Conservation (phyloP, 2,797 vertebrate species). For the Danio aesculapii region DNA sequence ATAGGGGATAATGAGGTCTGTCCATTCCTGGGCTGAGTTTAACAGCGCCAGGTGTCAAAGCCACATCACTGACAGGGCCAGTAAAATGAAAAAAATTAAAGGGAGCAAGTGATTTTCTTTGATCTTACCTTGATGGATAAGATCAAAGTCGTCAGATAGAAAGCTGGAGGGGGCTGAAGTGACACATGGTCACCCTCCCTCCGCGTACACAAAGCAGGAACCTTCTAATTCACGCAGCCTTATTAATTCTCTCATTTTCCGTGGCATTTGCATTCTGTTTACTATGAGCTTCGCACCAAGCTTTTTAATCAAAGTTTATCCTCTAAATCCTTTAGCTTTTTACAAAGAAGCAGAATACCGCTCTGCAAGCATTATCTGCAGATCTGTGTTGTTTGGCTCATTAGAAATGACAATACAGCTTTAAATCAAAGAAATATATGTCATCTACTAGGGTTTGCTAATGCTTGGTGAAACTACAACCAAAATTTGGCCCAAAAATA, state of each 20-base stretch:
- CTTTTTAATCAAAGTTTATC: neutral
- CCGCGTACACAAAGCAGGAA: neutral
- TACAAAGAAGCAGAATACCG: too few relatives aligned
- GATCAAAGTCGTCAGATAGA: conserved; percentile 58
- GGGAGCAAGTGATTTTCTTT: conserved; percentile 45
- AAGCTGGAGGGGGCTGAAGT: conserved; percentile 42
- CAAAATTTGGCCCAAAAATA: too few relatives aligned
- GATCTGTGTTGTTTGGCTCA: too few relatives aligned
- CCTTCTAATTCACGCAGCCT: neutral
- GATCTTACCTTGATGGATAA: conserved; percentile 54
- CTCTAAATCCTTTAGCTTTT: too few relatives aligned
- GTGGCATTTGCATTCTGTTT: conserved; percentile 25
- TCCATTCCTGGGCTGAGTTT: conserved; percentile 43
- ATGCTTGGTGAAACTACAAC: too few relatives aligned
- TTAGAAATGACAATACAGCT: too few relatives aligned
- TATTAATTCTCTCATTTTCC: conserved; percentile 45
- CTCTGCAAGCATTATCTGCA: too few relatives aligned
- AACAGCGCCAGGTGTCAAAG: conserved; percentile 40
- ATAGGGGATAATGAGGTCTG: conserved; percentile 48
- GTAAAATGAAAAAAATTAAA: conserved; percentile 62
- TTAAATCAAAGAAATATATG: too few relatives aligned
- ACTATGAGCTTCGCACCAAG: neutral
- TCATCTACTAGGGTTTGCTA: too few relatives aligned
- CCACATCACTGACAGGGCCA: conserved; percentile 13
- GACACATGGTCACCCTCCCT: conserved; percentile 13